Evolutionary conservation across 1,140 invertebrate species (phyloP), one percentile per base, ranked within the genome.

Genomic region (Sweltsa coloradensis): DNA sequence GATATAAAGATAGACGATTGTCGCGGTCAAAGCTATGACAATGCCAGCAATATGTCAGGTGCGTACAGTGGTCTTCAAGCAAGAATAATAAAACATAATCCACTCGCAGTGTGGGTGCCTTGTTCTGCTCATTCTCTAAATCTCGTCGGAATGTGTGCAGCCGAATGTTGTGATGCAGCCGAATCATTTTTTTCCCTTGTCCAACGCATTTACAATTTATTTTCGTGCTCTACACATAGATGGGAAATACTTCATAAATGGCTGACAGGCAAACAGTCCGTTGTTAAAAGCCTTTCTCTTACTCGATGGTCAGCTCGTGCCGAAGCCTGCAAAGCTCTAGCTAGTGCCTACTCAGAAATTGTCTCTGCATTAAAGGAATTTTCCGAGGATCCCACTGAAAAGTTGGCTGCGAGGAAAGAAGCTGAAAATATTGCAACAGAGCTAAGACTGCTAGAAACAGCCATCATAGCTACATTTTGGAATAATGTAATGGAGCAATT

Each of bases 11-110:
- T 56, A 23, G 25, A 47, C 40, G 53, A 61, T 45, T 65, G 60
- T 36, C 50, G 58, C 49, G 57, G 61, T 7, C 59, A 64, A 51
- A 58, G 55, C 9, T 62, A 63, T 44, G 60, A 62, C 31, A 65
- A 64, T 55, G 62, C 59, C 25, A 45, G 46, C 19, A 61, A 64
- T 50, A 63, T 63, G 61, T 50, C 55, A 24, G 55, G 59, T 19
- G 43, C 34, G 1, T 63, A 60, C 34, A 37, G 27, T 16, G 59
- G 58, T 9, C 23, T 61, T n/a, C 59, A 60, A 44, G 53, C 53
- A 9, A 9, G 50, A 47, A 49, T 57, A 23, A 55, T 52, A 34
- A 24, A 41, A 46, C 3, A 52, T 34, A 55, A 53, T 43, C 9
- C 24, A 36, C 26, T 49, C 24, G 49, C 49, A 41, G 7, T 46